Percentiles rank a stretch among this genome's conserved stretches.
phyloP scores from a whole-genome alignment of 2,113 vertebrate genomes.

The Microtus montanus region DNA sequence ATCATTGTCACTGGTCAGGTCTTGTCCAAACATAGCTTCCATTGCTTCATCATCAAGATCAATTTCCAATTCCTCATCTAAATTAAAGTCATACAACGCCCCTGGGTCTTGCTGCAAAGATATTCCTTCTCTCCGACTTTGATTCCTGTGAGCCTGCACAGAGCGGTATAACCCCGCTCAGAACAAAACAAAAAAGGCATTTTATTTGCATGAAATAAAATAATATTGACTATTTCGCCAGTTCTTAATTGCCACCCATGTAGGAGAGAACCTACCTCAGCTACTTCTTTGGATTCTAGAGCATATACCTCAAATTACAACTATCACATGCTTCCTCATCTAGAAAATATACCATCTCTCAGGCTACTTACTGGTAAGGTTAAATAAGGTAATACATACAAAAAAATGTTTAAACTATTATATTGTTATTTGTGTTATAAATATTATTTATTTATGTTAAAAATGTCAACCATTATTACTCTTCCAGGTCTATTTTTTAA shows the following conservation, averaged over 20 bases:
- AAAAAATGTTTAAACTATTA: conserved; percentile 43
- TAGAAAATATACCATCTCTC: not conserved
- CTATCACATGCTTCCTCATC: conserved; percentile 15
- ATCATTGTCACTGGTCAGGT: conserved; percentile 96
- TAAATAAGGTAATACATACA: conserved; percentile 39
- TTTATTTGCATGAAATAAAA: conserved; percentile 78
- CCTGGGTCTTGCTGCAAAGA: conserved; percentile 93
- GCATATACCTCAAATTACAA: conserved; percentile 34
- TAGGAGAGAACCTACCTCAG: conserved; percentile 24
- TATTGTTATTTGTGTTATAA: not conserved
- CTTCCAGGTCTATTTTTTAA: not conserved
- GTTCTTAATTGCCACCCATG: conserved; percentile 50
- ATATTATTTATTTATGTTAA: not conserved
- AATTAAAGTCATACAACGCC: conserved; percentile 95
- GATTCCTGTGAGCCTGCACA: conserved; percentile 96
- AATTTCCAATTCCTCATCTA: conserved; percentile 98
- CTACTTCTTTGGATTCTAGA: not conserved
- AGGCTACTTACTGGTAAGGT: not conserved
- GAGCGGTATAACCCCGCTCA: conserved; percentile 96
- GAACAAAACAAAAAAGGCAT: conserved; percentile 71
- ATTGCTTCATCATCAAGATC: conserved; percentile 99
- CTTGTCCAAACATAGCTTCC: conserved; percentile 99
- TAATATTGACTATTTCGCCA: conserved; percentile 48
- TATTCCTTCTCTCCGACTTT: conserved; percentile 93
- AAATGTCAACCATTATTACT: not conserved